Conservation (phyloP, 1,140 invertebrate genomes). For the Xylocopa sonorina region DNA sequence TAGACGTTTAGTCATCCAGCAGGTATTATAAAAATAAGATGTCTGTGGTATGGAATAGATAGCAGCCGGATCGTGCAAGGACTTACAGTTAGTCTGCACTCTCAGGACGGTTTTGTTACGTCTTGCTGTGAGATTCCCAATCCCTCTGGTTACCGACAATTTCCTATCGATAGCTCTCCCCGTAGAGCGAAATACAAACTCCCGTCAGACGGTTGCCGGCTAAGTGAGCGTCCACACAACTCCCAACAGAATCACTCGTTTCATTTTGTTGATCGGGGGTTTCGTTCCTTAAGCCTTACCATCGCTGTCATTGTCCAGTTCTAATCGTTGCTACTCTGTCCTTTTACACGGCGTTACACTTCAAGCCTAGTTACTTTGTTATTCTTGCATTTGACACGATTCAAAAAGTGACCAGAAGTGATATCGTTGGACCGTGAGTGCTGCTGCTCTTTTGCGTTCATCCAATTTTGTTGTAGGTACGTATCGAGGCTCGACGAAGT, state of each 20-base stretch:
- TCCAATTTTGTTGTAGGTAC: not conserved
- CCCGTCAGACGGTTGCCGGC: not conserved
- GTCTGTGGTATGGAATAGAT: not conserved
- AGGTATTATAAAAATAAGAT: not conserved
- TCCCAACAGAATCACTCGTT: too few species aligned
- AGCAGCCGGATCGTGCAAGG: not conserved
- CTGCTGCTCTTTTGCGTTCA: not conserved
- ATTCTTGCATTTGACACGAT: too few species aligned
- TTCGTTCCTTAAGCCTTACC: not conserved
- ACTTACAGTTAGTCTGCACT: slow-evolving; percentile 53
- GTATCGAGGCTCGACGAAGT: not conserved
- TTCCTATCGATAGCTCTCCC: not conserved
- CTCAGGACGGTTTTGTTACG: not conserved
- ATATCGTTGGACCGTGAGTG: not conserved
- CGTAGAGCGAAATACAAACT: not conserved
- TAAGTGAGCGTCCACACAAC: not conserved
- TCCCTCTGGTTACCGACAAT: not conserved
- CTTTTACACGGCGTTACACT: too few species aligned
- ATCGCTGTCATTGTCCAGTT: too few species aligned
- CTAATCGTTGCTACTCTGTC: too few species aligned
- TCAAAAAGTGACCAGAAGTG: not conserved
- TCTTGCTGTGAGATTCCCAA: not conserved
- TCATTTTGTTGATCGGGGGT: not conserved
- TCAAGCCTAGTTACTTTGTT: too few species aligned
- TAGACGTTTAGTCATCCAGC: not conserved